Evolutionary conservation across 2,113 vertebrate species (phyloP).

Genomic region (Carassius auratus): DNA sequence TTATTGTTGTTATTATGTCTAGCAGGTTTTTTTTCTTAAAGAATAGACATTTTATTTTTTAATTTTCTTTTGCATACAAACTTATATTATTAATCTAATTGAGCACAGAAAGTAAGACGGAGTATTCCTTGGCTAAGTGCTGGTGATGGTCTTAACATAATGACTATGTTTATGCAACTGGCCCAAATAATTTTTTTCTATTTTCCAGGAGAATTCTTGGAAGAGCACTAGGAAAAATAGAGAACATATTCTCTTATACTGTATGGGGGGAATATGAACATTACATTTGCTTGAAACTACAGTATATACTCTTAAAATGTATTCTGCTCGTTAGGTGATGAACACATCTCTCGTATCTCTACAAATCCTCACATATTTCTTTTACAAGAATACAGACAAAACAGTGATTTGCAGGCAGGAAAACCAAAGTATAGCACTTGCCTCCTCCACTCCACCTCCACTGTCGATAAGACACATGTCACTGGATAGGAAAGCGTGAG

Average conservation of each 20-base stretch:
- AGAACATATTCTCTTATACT: background rate
- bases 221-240: background rate
- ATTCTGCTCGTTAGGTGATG: background rate
- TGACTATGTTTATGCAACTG: background rate
- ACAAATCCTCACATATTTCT: background rate
- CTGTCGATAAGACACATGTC: background rate
- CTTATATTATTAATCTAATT: background rate
- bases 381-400: background rate
- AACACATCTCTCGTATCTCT: background rate
- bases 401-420: background rate
- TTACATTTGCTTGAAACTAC: background rate
- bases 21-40: background rate
- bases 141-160: background rate
- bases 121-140: background rate
- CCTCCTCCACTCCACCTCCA: background rate
- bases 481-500: background rate
- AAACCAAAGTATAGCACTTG: background rate
- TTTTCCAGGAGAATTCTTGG: background rate
- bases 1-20: too few relatives aligned
- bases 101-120: background rate
- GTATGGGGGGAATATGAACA: too few relatives aligned
- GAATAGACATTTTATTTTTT: background rate
- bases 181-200: background rate
- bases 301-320: background rate
- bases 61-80: background rate